A percentile compares a stretch with the other conserved stretches of the same genome.
These are phyloP conservation scores for Aspidapion aeneum DNA, from an alignment of 2,888 invertebrate species.

Conservation along the genomic window DNA sequence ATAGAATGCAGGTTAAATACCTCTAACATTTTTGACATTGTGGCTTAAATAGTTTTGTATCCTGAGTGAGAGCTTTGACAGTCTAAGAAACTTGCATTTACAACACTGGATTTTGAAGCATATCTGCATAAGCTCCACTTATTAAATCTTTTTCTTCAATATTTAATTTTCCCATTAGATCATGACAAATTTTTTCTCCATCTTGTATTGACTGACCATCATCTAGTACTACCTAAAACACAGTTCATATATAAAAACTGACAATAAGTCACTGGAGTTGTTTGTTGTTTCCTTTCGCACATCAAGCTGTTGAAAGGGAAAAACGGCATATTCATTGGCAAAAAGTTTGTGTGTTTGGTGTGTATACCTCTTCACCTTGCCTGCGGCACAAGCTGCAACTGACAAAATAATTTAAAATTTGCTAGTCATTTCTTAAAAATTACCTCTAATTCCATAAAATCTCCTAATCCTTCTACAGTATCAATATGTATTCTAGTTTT, in stretches of 20 bases:
- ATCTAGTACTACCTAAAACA: slow-evolving; percentile 60
- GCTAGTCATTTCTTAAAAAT: no score
- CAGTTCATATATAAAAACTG: slow-evolving; percentile 4
- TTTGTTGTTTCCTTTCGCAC: no score
- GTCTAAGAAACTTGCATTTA: no score
- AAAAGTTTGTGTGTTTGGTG: no score
- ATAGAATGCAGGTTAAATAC: no score
- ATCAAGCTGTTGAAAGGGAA: no score
- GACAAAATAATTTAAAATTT: background rate
- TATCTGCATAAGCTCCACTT: slow-evolving; percentile 73
- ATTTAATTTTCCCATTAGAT: slow-evolving; percentile 64
- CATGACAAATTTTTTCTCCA: slow-evolving; percentile 67
- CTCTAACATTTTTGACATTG: no score
- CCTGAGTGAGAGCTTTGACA: no score
- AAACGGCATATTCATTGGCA: no score
- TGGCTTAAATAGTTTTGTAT: no score
- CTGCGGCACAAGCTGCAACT: background rate
- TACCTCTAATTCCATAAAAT: slow-evolving; percentile 85
- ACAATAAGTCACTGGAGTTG: no score
- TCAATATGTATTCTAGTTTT: slow-evolving; percentile 90
- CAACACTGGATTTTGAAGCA: slow-evolving; percentile 44
- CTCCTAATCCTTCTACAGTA: slow-evolving; percentile 71
- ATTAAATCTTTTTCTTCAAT: slow-evolving; percentile 62
- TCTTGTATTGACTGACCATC: slow-evolving; percentile 60
- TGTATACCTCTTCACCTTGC: no score